phyloP scores from a whole-genome alignment of 2,113 vertebrate genomes.

The Narcine bancroftii region DNA sequence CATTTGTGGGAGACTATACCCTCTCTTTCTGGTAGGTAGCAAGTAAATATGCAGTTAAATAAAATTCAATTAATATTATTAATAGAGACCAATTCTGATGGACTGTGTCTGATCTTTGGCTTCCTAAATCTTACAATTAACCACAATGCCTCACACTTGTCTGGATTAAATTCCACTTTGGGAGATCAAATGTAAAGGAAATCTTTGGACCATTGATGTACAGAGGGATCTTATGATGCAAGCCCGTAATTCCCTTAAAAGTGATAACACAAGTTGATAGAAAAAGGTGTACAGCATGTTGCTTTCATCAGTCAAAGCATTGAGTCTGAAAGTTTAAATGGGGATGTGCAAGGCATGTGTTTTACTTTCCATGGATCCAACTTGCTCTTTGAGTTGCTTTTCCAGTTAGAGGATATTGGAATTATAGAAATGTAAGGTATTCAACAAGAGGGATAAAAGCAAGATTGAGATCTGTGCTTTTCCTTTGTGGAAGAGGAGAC shows the following conservation, averaged over 20 bases:
- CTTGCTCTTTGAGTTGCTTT: background rate
- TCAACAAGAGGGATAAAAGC: background rate
- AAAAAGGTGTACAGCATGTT: no score
- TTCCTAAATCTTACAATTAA: no score
- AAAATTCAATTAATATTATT: background rate
- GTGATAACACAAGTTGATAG: no score
- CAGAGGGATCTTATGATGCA: no score
- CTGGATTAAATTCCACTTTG: no score
- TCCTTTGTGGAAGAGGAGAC: background rate
- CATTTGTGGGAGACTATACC: slow-evolving; percentile 77
- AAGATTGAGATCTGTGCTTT: background rate
- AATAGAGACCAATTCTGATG: background rate
- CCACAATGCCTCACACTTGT: no score
- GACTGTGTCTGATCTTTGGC: background rate
- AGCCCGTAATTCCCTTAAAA: no score
- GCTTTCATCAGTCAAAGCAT: no score
- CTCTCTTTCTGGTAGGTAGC: slow-evolving; percentile 73
- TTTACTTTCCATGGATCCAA: background rate
- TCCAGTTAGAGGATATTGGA: background rate
- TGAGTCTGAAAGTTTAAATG: no score
- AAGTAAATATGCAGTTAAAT: background rate
- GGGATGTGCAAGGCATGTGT: no score
- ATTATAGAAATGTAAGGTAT: background rate
- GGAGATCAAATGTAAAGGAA: no score
- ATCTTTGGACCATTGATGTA: no score